Evolutionary conservation across 2,113 vertebrate species (phyloP), one percentile per base, ranked within the genome.

Genomic region (Macquaria australasica): DNA sequence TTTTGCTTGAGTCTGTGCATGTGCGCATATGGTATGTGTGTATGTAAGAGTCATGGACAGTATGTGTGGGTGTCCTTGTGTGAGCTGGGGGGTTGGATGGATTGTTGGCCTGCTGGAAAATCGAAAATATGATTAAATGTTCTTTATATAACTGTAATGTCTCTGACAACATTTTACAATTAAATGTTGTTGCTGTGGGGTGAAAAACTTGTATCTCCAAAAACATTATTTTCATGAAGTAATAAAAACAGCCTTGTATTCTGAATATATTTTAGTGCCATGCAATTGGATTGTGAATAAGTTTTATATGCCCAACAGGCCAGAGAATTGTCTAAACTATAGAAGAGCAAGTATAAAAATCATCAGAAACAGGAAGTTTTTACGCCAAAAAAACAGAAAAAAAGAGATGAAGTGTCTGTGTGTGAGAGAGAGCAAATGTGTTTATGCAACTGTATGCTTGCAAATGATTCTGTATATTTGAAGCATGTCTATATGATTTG

Each of bases 141-240:
- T 53, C 18, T 79, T 62, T 50, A 25, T 11, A n/a, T 79, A 43
- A 58, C 31, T 73, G 43, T 21, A 73, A 73, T 50, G 10, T 64
- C 31, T 55, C 43, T 34, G 71, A 60, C 3, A 5, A 16, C n/a
- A 66, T 87, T 73, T 69, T 60, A 31, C 75, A 79, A 74, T 72
- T 1, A 31, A 3, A 77, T 79, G 15, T 69, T 51, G 53, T 59
- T 78, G 73, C 12, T 48, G n/a, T 9, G 21, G 9, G 60, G 4
- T 70, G 20, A 51, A 81, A 82, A 70, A 3, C 10, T 37, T 55
- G 7, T 2, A 41, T 41, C 18, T 63, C 45, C n/a, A 25, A 58
- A 77, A 77, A 59, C 21, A 53, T 31, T 72, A 3, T 28, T 76
- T 69, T 53, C 8, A 53, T 51, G 1, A 67, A 14, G 25, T 45